phyloP scores from a whole-genome alignment of 2,113 vertebrate species.

The Lampris incognitus region DNA sequence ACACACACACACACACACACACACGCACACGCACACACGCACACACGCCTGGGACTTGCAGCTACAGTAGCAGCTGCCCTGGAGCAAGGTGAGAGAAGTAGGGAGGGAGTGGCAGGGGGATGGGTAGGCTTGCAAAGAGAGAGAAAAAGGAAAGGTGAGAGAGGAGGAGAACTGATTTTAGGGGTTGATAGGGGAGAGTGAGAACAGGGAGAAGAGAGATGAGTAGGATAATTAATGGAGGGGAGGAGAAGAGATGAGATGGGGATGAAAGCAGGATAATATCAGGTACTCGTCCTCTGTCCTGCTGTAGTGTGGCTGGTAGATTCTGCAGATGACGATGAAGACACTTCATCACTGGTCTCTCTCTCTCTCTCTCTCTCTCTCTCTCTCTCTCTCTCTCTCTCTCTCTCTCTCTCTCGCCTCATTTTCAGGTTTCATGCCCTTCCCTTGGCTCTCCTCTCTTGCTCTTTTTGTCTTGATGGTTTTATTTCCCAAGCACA shows the following conservation, averaged over 20 bases:
- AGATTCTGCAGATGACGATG: conserved; percentile 5
- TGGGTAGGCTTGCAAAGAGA: neutral
- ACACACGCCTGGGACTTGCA: conserved; percentile 50
- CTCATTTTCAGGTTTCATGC: neutral
- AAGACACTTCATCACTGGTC: neutral
- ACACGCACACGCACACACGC: conserved; percentile 3
- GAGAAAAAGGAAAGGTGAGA: no score
- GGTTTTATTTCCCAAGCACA: conserved; percentile 10
- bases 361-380: neutral
- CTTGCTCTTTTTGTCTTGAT: conserved; percentile 26
- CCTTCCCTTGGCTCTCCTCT: neutral
- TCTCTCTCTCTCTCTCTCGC: neutral
- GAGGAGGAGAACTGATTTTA: neutral
- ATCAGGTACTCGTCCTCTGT: no score
- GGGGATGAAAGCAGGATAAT: no score
- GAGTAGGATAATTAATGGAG: neutral
- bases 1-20: conserved; percentile 8
- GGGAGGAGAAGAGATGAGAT: neutral
- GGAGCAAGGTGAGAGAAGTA: conserved; percentile 1
- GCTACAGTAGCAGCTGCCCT: conserved; percentile 44
- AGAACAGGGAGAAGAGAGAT: neutral
- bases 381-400: neutral
- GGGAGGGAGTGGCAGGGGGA: neutral
- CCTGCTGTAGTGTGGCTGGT: neutral
- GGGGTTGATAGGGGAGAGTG: conserved; percentile 2